Evolutionary conservation across 2,797 vertebrate species (phyloP).

Genomic region (Sphenopsis melanotis): DNA sequence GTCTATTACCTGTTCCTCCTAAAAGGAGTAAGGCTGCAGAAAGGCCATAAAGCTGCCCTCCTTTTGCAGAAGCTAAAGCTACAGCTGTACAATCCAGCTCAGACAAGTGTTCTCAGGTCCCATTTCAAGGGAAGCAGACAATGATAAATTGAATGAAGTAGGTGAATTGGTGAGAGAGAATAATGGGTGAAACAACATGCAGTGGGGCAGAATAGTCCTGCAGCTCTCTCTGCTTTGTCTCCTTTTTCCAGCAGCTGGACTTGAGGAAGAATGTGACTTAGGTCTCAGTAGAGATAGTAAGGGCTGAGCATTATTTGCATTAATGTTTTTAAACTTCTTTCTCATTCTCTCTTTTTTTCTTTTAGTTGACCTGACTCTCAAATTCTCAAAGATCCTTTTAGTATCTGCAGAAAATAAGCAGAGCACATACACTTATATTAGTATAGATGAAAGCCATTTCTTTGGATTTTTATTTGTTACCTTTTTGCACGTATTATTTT

Average conservation of each 20-base stretch:
- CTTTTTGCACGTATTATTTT: constrained; percentile 29
- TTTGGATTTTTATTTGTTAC: not conserved
- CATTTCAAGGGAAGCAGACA: constrained; percentile 9
- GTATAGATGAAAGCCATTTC: not conserved
- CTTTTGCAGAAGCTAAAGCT: not conserved
- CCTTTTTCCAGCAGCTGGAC: not conserved
- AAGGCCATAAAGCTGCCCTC: not conserved
- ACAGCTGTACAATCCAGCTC: not conserved
- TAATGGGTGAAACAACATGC: not conserved
- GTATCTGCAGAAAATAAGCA: constrained; percentile 31
- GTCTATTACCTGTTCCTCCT: not conserved
- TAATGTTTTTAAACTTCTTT: not conserved
- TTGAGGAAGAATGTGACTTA: not conserved
- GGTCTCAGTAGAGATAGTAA: not conserved
- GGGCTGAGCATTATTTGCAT: not conserved
- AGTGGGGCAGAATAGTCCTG: not conserved
- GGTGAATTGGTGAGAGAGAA: not conserved
- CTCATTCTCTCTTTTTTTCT: fast-evolving
- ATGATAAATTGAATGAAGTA: not conserved
- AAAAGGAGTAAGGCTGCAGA: not conserved
- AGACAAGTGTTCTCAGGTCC: not conserved
- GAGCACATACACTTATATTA: not conserved
- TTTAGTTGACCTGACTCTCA: not conserved
- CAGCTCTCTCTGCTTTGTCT: not conserved
- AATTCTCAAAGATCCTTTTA: constrained; percentile 1